Percentiles rank a stretch among this genome's conserved stretches.
phyloP scores from a whole-genome alignment of 2,888 invertebrate species.

The Macaria liturata region DNA sequence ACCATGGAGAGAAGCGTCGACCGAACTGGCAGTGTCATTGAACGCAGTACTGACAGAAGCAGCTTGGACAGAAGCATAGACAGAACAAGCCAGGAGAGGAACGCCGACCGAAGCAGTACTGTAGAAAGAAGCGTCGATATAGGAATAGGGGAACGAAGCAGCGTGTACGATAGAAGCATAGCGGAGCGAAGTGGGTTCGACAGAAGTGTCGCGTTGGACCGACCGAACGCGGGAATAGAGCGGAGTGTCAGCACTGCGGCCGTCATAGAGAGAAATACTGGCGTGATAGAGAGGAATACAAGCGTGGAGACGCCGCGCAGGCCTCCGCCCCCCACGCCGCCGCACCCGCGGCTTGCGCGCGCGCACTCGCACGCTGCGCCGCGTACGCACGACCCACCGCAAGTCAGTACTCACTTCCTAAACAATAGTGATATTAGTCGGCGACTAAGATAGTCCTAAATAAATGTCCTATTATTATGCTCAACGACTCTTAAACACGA shows the following conservation, averaged over 20 bases:
- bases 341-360: conserved; percentile 55
- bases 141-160: not conserved
- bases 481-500: no score
- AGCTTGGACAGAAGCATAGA: no score
- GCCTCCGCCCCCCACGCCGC: conserved; percentile 44
- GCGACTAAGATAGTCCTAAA: no score
- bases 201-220: not conserved
- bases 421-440: no score
- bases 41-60: no score
- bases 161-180: not conserved
- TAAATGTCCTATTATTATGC: no score
- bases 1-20: not conserved
- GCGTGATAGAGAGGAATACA: not conserved
- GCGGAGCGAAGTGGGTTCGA: not conserved
- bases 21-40: no score
- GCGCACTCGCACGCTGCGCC: conserved; percentile 63
- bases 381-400: conserved; percentile 58
- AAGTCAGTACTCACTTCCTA: conserved; percentile 38
- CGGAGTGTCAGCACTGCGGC: not conserved
- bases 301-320: conserved; percentile 6
- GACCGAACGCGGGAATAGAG: conserved; percentile 1
- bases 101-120: no score
- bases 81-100: no score
- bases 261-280: not conserved
- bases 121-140: not conserved